A percentile compares a stretch with the other conserved stretches of the same genome.
These are phyloP conservation scores for Scaptomyza caliginosa DNA, from an alignment of 2,888 invertebrate genomes.

Conservation along the genomic window DNA sequence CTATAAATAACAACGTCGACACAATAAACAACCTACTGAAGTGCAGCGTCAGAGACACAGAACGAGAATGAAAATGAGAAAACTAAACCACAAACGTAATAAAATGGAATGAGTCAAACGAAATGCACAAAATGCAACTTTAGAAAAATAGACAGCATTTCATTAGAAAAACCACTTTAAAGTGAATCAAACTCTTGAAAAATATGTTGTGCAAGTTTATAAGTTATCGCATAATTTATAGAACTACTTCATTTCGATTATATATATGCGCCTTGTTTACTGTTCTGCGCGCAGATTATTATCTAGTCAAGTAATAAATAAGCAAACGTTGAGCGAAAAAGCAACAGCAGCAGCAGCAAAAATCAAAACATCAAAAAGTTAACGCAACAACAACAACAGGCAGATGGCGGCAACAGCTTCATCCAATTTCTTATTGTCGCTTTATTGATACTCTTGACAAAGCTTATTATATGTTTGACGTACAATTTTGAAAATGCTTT, in stretches of 20 bases:
- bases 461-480: neutral
- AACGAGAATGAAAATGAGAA: slow-evolving; percentile 2
- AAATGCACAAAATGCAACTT: neutral
- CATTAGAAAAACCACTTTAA: slow-evolving; percentile 27
- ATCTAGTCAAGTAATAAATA: slow-evolving; percentile 34
- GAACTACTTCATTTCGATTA: neutral
- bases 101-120: neutral
- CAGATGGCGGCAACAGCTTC: slow-evolving; percentile 54
- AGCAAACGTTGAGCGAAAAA: slow-evolving; percentile 18
- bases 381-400: slow-evolving; percentile 8
- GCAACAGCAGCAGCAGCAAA: slow-evolving; percentile 50
- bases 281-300: slow-evolving; percentile 3
- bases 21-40: slow-evolving; percentile 59
- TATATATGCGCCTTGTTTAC: slow-evolving; percentile 12
- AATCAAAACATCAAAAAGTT: slow-evolving; percentile 70
- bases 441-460: neutral
- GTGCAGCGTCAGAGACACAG: neutral
- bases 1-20: slow-evolving; percentile 60
- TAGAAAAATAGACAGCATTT: slow-evolving; percentile 11
- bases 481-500: neutral
- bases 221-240: slow-evolving; percentile 14
- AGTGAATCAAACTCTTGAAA: neutral
- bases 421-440: slow-evolving; percentile 61
- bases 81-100: slow-evolving; percentile 12
- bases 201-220: neutral